Percentiles rank a stretch among this genome's conserved stretches.
These are phyloP conservation scores for Huso huso DNA, from an alignment of 2,797 vertebrate genomes.

Conservation along the genomic window DNA sequence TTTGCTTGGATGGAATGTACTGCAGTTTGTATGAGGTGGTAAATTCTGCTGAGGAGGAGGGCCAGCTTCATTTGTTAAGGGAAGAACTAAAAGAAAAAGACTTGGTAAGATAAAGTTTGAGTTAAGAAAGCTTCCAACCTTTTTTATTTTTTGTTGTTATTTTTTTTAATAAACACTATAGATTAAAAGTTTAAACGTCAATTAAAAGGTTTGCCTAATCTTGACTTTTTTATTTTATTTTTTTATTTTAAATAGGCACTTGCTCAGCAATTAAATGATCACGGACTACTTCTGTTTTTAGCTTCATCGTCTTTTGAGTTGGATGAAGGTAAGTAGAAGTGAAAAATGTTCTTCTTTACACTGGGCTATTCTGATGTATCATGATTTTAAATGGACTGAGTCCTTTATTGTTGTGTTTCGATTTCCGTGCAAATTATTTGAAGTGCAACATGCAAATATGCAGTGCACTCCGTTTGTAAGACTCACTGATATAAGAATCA, in stretches of 20 bases:
- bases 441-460: too few species aligned
- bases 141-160: too few species aligned
- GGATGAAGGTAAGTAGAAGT: constrained; percentile 58
- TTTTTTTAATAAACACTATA: too few species aligned
- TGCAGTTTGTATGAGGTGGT: constrained; percentile 72
- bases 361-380: neutral
- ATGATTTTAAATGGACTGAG: too few species aligned
- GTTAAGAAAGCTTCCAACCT: too few species aligned
- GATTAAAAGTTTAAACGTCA: too few species aligned
- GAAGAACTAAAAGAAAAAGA: constrained; percentile 69
- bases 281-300: constrained; percentile 72
- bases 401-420: too few species aligned
- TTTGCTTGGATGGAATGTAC: constrained; percentile 59
- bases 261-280: constrained; percentile 63
- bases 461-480: too few species aligned
- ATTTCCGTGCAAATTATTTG: too few species aligned
- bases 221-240: neutral
- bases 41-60: constrained; percentile 47
- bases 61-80: constrained; percentile 52
- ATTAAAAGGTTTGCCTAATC: too few species aligned
- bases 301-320: constrained; percentile 59
- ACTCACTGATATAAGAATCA: too few species aligned
- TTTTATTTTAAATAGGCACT: constrained; percentile 60
- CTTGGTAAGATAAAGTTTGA: constrained; percentile 59
- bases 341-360: neutral